A percentile compares a stretch with the other conserved stretches of the same genome.
These are phyloP conservation scores for Sesamia inferens DNA, from an alignment of 2,888 invertebrate genomes.

Conservation along the genomic window DNA sequence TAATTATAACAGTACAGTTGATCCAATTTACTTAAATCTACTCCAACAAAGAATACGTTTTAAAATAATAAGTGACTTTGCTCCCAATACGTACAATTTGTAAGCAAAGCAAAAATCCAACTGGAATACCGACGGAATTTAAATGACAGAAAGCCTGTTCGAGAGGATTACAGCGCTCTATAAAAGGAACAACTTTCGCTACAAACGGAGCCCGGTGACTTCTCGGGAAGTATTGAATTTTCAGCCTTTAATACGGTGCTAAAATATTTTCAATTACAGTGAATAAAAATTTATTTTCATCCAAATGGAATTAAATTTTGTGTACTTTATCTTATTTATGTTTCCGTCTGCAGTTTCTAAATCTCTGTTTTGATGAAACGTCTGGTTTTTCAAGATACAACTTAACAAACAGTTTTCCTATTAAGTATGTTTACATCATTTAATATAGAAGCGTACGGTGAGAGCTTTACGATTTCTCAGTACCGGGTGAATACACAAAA, in stretches of 20 bases:
- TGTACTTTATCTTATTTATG: conserved; percentile 26
- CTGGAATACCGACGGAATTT: conserved; percentile 57
- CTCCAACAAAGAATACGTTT: conserved; percentile 30
- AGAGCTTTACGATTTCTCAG: not conserved
- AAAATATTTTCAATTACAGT: conserved; percentile 61
- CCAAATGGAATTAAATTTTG: conserved; percentile 18
- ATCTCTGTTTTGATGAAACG: not conserved
- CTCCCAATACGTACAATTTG: conserved; percentile 58
- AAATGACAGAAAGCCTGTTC: conserved; percentile 58
- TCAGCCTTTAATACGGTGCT: conserved; percentile 51
- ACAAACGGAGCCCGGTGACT: conserved; percentile 21
- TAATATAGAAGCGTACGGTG: not conserved
- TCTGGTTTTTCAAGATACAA: not conserved
- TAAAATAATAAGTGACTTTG: conserved; percentile 50
- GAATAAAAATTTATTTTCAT: conserved; percentile 41
- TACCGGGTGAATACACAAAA: not conserved
- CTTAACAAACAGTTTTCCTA: not conserved
- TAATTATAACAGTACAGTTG: conserved; percentile 8
- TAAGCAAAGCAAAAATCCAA: conserved; percentile 57
- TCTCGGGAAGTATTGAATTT: conserved; percentile 49
- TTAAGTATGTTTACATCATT: too few relatives aligned
- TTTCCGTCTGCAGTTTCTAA: not conserved
- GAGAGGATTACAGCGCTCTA: conserved; percentile 59
- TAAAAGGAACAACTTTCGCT: conserved; percentile 61
- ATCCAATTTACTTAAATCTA: conserved; percentile 27